Percentiles rank a stretch among this genome's conserved stretches.
Conservation (phyloP, 2,797 vertebrate species). For the Leucoraja ocellata region DNA sequence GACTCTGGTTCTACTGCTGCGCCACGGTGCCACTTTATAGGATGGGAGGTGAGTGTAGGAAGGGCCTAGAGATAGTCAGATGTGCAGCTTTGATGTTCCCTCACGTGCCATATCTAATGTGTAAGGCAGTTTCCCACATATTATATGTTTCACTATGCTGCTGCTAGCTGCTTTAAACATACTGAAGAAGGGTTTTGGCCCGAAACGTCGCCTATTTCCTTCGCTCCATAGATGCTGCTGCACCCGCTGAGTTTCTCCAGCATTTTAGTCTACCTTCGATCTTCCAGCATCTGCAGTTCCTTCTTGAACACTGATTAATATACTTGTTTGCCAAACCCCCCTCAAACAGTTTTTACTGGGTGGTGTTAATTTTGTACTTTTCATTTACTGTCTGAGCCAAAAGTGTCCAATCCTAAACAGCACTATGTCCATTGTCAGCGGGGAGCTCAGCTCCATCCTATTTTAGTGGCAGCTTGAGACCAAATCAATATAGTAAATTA, state of each 20-base stretch:
- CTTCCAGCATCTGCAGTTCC: too few relatives aligned
- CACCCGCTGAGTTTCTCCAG: too few relatives aligned
- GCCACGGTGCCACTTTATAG: too few relatives aligned
- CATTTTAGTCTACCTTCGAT: too few relatives aligned
- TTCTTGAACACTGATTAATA: neutral
- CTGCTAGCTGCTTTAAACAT: neutral
- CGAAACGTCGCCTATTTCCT: too few relatives aligned
- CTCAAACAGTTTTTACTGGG: neutral
- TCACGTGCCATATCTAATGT: neutral
- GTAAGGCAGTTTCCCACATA: neutral
- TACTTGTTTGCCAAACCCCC: neutral
- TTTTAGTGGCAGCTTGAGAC: neutral
- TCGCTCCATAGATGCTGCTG: too few relatives aligned
- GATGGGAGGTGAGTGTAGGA: too few relatives aligned
- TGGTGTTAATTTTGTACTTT: neutral
- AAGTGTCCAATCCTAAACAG: neutral
- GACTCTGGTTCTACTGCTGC: too few relatives aligned
- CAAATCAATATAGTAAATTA: slow-evolving; percentile 25
- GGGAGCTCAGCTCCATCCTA: neutral
- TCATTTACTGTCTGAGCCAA: neutral
- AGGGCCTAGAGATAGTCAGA: too few relatives aligned
- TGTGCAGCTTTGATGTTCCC: neutral
- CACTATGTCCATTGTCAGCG: neutral
- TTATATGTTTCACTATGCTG: neutral
- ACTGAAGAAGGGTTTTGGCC: too few relatives aligned